Conservation (phyloP, 2,888 invertebrate genomes). For the Eupithecia subumbrata region DNA sequence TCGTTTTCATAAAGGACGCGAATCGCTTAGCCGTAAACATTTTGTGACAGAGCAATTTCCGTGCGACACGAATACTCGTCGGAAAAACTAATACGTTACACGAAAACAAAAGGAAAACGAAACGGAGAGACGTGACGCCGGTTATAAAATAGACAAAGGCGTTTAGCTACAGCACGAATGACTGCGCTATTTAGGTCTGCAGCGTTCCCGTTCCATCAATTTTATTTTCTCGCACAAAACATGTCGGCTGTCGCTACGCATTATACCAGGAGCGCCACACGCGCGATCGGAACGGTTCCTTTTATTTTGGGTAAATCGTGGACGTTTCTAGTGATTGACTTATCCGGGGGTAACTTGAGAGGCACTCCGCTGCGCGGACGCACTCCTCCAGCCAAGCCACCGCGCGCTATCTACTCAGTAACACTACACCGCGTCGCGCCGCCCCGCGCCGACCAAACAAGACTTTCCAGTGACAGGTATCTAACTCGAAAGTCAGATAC, state of each 20-base stretch:
- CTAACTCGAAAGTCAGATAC: constrained; percentile 60
- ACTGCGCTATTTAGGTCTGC: constrained; percentile 79
- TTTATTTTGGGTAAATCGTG: constrained; percentile 80
- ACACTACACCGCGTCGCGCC: constrained; percentile 65
- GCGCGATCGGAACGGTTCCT: constrained; percentile 75
- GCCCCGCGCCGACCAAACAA: constrained; percentile 57
- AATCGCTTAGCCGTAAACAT: constrained; percentile 57
- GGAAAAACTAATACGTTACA: constrained; percentile 76
- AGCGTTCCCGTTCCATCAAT: constrained; percentile 78
- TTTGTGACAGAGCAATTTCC: constrained; percentile 71
- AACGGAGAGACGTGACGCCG: constrained; percentile 67
- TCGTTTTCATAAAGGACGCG: constrained; percentile 64
- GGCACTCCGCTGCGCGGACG: constrained; percentile 67
- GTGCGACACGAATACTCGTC: constrained; percentile 67
- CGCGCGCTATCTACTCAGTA: constrained; percentile 52
- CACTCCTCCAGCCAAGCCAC: constrained; percentile 43
- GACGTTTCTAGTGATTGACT: constrained; percentile 83
- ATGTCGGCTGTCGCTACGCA: constrained; percentile 82
- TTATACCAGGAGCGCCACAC: constrained; percentile 79
- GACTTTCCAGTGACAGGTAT: constrained; percentile 70
- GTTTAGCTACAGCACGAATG: constrained; percentile 77
- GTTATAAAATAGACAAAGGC: constrained; percentile 82
- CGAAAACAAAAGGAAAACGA: constrained; percentile 67
- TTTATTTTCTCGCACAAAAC: constrained; percentile 84
- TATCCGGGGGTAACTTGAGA: constrained; percentile 84